A percentile compares a stretch with the other conserved stretches of the same genome.
These are phyloP conservation scores for Cephus pygmeus DNA, from an alignment of 2,888 invertebrate species.

Conservation along the genomic window DNA sequence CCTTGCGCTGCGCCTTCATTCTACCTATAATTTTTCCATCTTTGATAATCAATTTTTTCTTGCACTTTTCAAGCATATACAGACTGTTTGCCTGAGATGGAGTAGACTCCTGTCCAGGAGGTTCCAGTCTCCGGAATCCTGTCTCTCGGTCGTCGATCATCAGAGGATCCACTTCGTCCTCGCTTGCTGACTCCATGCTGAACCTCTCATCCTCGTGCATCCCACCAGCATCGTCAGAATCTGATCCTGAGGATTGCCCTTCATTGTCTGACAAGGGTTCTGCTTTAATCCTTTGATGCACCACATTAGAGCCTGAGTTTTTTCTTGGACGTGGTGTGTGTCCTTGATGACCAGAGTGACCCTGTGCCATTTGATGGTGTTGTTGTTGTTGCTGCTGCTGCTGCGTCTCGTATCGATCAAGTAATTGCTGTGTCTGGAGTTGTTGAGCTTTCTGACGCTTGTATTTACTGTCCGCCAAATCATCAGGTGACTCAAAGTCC, in stretches of 20 bases:
- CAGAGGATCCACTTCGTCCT: slow-evolving; percentile 62
- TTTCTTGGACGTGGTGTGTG: slow-evolving; percentile 40
- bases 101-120: slow-evolving; percentile 63
- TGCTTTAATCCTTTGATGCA: slow-evolving; percentile 40
- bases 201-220: slow-evolving; percentile 54
- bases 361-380: slow-evolving; percentile 26
- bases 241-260: slow-evolving; percentile 55
- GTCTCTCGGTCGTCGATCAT: slow-evolving; percentile 65
- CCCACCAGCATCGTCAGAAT: slow-evolving; percentile 55
- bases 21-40: slow-evolving; percentile 77
- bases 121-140: slow-evolving; percentile 68
- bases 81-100: slow-evolving; percentile 71
- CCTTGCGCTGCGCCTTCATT: slow-evolving; percentile 81
- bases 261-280: slow-evolving; percentile 60
- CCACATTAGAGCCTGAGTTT: slow-evolving; percentile 41
- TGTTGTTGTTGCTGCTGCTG: slow-evolving; percentile 31
- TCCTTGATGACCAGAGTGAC: slow-evolving; percentile 30
- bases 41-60: slow-evolving; percentile 78
- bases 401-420: slow-evolving; percentile 55
- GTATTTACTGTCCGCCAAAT: slow-evolving; percentile 75
- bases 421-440: slow-evolving; percentile 52
- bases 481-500: slow-evolving; percentile 93
- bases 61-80: slow-evolving; percentile 84
- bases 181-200: slow-evolving; percentile 59
- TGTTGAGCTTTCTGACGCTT: slow-evolving; percentile 64